These are phyloP conservation scores for Scomber scombrus DNA, from an alignment of 2,113 vertebrate genomes.

Conservation along the genomic window DNA sequence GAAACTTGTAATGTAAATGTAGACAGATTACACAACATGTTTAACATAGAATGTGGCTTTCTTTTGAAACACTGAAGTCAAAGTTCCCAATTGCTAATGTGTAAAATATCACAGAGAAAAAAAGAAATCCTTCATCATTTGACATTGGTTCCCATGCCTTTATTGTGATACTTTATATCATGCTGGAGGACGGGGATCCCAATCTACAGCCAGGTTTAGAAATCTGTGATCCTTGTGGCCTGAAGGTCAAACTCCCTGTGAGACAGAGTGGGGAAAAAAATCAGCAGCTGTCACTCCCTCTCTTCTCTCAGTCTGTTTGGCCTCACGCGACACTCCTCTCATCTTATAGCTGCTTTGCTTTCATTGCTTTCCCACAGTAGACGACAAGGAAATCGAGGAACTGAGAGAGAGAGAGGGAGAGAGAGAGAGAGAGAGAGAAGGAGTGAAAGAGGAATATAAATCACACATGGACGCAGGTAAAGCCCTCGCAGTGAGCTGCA, in stretches of 20 bases:
- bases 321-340: slow-evolving; percentile 20
- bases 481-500: slow-evolving; percentile 1
- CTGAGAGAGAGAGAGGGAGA: not conserved
- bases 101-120: not conserved
- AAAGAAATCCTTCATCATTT: not conserved
- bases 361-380: slow-evolving; percentile 10
- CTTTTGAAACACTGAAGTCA: no score
- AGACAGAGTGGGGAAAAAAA: not conserved
- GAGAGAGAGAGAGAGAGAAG: not conserved
- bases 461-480: slow-evolving; percentile 33
- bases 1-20: not conserved
- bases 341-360: not conserved
- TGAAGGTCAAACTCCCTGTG: slow-evolving; percentile 31
- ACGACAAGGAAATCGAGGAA: not conserved
- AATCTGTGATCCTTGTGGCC: slow-evolving; percentile 19
- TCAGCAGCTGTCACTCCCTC: slow-evolving; percentile 53
- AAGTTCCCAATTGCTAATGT: not conserved
- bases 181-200: slow-evolving; percentile 30
- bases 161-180: slow-evolving; percentile 38
- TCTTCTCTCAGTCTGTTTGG: slow-evolving; percentile 2
- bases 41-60: no score
- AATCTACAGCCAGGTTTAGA: slow-evolving; percentile 45
- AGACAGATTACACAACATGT: not conserved
- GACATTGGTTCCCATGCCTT: not conserved
- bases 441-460: slow-evolving; percentile 8